These are phyloP conservation scores for Drosophila chauvacae DNA, from an alignment of 1,140 invertebrate genomes.

Conservation along the genomic window DNA sequence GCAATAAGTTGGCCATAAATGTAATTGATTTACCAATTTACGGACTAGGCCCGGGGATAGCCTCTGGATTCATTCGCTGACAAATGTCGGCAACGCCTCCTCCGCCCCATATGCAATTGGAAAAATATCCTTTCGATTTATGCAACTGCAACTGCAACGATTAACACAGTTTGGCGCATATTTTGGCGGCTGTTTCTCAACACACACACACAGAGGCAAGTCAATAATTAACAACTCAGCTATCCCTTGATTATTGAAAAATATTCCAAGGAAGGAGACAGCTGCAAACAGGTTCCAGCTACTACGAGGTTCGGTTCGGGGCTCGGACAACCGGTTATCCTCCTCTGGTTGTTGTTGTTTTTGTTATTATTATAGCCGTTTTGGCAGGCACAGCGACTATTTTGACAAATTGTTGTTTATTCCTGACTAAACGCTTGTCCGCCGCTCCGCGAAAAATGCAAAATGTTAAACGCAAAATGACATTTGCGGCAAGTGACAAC, in stretches of 20 bases:
- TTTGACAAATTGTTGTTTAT: constrained; percentile 70
- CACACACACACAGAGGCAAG: not conserved
- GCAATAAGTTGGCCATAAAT: constrained; percentile 70
- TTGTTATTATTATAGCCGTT: constrained; percentile 28
- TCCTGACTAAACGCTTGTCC: constrained; percentile 73
- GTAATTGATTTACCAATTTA: constrained; percentile 76
- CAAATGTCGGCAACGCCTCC: constrained; percentile 66
- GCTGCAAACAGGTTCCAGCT: constrained; percentile 73
- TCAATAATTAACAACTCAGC: constrained; percentile 76
- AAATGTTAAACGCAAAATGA: constrained; percentile 48
- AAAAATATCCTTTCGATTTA: constrained; percentile 36
- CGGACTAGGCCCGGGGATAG: constrained; percentile 41
- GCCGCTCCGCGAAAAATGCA: constrained; percentile 27
- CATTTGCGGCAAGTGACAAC: constrained; percentile 50
- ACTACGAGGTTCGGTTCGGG: constrained; percentile 3
- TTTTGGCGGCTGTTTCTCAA: constrained; percentile 46
- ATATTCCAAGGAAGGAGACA: constrained; percentile 47
- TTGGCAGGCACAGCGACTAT: constrained; percentile 50
- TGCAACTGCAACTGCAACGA: constrained; percentile 25
- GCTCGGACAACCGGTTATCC: constrained; percentile 39
- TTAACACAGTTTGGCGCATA: constrained; percentile 54
- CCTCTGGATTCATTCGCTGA: constrained; percentile 51
- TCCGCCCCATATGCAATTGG: constrained; percentile 20
- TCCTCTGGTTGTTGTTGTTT: constrained; percentile 17
- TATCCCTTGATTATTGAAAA: constrained; percentile 78